Base-by-base conservation (phyloP, 2,888 invertebrate species). In the Chalcis sispes region DNA sequence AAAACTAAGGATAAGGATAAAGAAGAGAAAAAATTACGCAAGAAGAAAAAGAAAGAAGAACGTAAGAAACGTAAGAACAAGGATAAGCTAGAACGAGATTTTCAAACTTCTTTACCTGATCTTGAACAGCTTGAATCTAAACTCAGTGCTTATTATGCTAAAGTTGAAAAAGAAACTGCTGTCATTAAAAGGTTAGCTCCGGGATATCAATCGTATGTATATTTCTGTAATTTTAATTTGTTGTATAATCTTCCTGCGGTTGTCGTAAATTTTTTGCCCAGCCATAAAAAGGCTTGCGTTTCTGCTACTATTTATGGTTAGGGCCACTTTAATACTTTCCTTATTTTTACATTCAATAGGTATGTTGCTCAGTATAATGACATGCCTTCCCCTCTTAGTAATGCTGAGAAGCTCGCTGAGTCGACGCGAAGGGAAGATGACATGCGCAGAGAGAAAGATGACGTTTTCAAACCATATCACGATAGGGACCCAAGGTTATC, bases 111-210 rank as follows among this genome's bases (percentile, higher is more conserved):
- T 32, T 90, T 95, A 87, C 93, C 94, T 62, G 94, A 94, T 83
- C 90, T 95, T 77, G 93, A 94, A 83, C 94, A 95, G 86, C 89
- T 95, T 84, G 93, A 95, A 89, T 93, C 93, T 0, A 95, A 94
- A 86, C 90, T 95, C 83, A 93, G 91, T 89, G 94, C 94, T 58
- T 95, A 94, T 89, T 95, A 95, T 89, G 93, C 94, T 80, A 93
- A 93, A 89, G 92, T 95, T 77, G 94, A 94, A 85, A 94, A 94
- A 89, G 91, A 90, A 82, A 88, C 89, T 36, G 87, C 89, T 18
- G 87, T 91, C 77, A 87, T 90, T 52, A 91, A 91, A 86, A 90
- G 91, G 92, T 92, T 88, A 86, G 88, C 71, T 32, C 25, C 58
- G 20, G 67, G 25, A 62, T 50, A n/a, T 56, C 1, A 62, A 1